Percentiles rank a stretch among this genome's conserved stretches.
phyloP scores from a whole-genome alignment of 2,113 vertebrate genomes.

The Malurus cyaneus region DNA sequence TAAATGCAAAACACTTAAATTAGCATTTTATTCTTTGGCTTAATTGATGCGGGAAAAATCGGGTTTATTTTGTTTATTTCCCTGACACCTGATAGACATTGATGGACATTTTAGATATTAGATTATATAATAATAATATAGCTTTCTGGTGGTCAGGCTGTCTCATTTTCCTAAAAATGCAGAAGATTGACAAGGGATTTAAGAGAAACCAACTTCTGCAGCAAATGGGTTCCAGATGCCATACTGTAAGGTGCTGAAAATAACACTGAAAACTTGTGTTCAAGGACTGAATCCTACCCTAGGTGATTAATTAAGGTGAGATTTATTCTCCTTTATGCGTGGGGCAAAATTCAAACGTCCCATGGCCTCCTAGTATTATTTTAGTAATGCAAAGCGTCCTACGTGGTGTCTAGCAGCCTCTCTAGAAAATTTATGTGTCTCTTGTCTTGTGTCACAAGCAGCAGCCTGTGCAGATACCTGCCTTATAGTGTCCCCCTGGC shows the following conservation, averaged over 20 bases:
- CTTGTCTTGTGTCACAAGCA: background rate
- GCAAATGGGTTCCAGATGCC: background rate
- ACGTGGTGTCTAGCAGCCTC: background rate
- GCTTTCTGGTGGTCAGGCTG: background rate
- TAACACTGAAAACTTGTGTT: background rate
- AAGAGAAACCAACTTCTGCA: background rate
- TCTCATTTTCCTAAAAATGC: background rate
- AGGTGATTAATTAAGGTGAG: background rate
- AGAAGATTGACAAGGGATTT: background rate
- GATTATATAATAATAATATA: too few relatives aligned
- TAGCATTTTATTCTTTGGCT: background rate
- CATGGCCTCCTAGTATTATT: background rate
- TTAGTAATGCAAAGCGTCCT: background rate
- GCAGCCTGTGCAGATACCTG: background rate
- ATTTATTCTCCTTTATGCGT: background rate
- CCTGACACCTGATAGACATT: background rate
- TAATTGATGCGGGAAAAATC: rapidly evolving
- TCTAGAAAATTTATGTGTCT: background rate
- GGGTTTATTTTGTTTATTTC: background rate
- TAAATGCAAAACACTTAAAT: background rate
- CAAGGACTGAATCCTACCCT: background rate
- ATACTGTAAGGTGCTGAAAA: background rate
- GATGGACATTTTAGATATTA: background rate
- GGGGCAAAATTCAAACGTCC: background rate
- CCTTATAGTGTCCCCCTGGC: background rate